Conservation (phyloP, 2,797 vertebrate species). For the Catostomus latipinnis region DNA sequence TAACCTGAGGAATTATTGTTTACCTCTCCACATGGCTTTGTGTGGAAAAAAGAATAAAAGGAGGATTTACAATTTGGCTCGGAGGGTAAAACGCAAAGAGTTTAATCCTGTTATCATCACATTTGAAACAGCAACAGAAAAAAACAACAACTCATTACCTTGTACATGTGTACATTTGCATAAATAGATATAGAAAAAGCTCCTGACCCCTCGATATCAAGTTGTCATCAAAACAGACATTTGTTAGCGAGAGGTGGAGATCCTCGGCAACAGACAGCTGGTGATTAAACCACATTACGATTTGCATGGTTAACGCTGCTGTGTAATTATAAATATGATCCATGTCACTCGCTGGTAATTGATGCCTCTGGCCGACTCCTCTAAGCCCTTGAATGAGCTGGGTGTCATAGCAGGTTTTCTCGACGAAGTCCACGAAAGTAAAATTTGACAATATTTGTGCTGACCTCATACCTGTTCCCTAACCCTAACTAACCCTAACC, state of each 20-base stretch:
- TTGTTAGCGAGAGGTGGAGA: constrained; percentile 39
- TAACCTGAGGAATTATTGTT: constrained; percentile 56
- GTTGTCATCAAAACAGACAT: constrained; percentile 42
- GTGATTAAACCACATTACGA: constrained; percentile 51
- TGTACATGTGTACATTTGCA: background rate
- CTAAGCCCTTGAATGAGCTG: background rate
- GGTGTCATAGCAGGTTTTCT: constrained; percentile 4
- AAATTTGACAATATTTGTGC: no score
- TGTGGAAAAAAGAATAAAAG: constrained; percentile 22
- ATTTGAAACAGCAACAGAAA: constrained; percentile 19
- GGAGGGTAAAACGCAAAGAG: background rate
- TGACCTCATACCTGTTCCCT: no score
- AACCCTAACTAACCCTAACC: no score
- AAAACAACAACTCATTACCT: background rate
- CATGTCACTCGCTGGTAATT: constrained; percentile 52
- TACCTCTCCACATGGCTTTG: constrained; percentile 24
- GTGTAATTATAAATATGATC: constrained; percentile 55
- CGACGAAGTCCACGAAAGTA: no score
- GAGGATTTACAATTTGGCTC: constrained; percentile 18
- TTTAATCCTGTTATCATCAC: constrained; percentile 31
- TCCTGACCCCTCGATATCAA: background rate
- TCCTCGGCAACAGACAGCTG: constrained; percentile 23
- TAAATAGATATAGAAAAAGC: no score
- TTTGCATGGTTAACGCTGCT: constrained; percentile 33
- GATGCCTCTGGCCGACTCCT: constrained; percentile 17